Evolutionary conservation across 2,113 vertebrate species (phyloP).

Genomic region (Cranoglanis bouderius): DNA sequence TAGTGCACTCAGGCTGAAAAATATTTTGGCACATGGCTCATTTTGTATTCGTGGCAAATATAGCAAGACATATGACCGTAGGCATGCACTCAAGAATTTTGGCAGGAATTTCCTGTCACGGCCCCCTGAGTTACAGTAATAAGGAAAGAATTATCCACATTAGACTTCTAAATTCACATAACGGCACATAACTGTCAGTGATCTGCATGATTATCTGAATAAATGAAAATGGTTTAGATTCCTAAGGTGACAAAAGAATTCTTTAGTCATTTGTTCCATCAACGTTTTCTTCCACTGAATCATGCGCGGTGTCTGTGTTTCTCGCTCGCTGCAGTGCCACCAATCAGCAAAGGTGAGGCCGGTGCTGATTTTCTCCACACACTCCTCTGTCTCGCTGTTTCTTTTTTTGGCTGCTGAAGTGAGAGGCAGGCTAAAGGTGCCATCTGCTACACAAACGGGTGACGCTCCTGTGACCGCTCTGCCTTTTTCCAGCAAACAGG

Average conservation of each 20-base stretch:
- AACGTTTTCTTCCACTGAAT: neutral
- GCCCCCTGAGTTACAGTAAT: neutral
- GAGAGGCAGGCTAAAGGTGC: constrained; percentile 1
- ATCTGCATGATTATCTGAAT: neutral
- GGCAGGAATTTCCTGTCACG: neutral
- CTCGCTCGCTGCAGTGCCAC: neutral
- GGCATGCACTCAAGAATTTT: neutral
- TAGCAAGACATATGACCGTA: neutral
- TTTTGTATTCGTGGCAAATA: neutral
- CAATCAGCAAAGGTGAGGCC: neutral
- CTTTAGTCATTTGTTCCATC: neutral
- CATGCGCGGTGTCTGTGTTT: neutral
- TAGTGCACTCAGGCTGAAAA: constrained; percentile 5
- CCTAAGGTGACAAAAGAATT: neutral
- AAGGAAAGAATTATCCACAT: neutral
- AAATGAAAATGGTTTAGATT: neutral
- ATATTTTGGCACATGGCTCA: neutral
- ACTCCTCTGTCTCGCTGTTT: neutral
- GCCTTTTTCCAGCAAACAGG: neutral
- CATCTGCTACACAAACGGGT: constrained; percentile 10
- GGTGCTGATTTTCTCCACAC: neutral
- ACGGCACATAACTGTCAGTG: neutral
- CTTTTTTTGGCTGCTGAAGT: constrained; percentile 10
- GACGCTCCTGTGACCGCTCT: neutral
- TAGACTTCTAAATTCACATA: neutral